Percentiles rank a stretch among this genome's conserved stretches.
These are phyloP conservation scores for Falco concolor DNA, from an alignment of 2,797 vertebrate genomes.

Conservation along the genomic window DNA sequence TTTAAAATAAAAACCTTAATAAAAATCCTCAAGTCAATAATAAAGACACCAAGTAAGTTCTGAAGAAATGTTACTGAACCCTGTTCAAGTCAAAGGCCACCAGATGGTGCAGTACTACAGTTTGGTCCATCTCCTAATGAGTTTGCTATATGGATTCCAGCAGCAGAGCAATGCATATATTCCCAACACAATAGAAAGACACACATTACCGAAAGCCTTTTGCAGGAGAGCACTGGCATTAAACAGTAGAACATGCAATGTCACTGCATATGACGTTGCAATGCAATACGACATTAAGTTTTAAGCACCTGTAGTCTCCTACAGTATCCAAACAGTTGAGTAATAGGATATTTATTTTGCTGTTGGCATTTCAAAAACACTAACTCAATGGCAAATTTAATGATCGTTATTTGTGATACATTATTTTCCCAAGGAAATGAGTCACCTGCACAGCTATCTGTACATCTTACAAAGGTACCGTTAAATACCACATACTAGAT, in stretches of 20 bases:
- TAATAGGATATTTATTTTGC: background rate
- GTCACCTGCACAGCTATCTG: background rate
- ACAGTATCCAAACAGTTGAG: background rate
- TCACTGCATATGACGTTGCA: background rate
- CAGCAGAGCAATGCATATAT: background rate
- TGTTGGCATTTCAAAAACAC: background rate
- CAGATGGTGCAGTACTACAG: constrained; percentile 40
- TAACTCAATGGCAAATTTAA: background rate
- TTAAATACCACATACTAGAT: background rate
- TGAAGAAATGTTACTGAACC: background rate
- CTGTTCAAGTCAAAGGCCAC: background rate
- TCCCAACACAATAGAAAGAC: background rate
- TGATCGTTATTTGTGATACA: background rate
- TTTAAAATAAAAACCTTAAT: background rate
- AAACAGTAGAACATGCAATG: background rate
- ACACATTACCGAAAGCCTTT: background rate
- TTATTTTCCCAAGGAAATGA: background rate
- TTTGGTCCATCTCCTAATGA: background rate
- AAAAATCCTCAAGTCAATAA: background rate
- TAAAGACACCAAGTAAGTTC: background rate
- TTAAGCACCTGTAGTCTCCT: background rate
- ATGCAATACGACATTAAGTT: background rate
- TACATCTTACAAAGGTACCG: background rate
- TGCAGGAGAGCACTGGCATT: background rate
- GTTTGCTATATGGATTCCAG: background rate